A percentile compares a stretch with the other conserved stretches of the same genome.
Conservation (phyloP, 2,113 vertebrate genomes). For the Paradisaea rubra region DNA sequence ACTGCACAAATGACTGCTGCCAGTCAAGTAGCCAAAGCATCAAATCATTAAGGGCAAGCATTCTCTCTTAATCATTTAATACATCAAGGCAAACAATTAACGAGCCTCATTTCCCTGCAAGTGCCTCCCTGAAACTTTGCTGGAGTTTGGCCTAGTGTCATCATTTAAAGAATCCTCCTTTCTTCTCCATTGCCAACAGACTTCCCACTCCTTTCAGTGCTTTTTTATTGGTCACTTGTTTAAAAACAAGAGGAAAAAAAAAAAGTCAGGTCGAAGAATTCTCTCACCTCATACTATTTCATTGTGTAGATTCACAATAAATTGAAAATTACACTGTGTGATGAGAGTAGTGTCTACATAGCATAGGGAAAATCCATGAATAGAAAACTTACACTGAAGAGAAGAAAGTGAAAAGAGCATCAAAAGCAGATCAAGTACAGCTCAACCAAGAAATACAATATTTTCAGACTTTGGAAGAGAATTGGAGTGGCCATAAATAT, state of each 20-base stretch:
- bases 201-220: neutral
- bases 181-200: rapidly evolving
- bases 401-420: neutral
- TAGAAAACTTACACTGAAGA: neutral
- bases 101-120: rapidly evolving
- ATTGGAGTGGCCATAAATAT: neutral
- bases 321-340: neutral
- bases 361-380: neutral
- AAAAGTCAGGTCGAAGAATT: neutral
- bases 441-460: neutral
- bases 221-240: neutral
- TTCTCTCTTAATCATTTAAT: neutral
- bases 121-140: neutral
- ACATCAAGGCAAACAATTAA: neutral
- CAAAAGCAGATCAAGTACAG: neutral
- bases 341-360: neutral
- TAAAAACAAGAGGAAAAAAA: neutral
- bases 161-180: neutral
- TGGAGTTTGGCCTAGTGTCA: neutral
- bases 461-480: neutral
- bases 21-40: neutral
- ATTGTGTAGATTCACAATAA: neutral
- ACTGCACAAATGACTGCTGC: neutral
- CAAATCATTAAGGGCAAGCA: neutral
- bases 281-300: neutral